Evolutionary conservation across 2,888 invertebrate genomes (phyloP).

Genomic region (Stenurella melanura): DNA sequence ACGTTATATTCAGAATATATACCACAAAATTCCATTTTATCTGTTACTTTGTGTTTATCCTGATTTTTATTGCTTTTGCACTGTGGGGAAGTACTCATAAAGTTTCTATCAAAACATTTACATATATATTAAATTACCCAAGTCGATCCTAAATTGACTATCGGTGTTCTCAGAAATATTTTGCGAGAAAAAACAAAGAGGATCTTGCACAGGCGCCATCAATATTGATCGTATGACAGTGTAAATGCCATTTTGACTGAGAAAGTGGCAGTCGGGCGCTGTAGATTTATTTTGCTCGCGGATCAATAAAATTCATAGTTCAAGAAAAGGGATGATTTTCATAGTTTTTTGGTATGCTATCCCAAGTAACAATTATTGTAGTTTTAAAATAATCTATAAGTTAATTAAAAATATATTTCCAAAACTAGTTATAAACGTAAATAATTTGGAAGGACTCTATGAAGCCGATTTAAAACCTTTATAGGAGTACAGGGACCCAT

Average conservation of each 20-base stretch:
- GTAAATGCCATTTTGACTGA: neutral
- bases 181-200: neutral
- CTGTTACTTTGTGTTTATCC: conserved; percentile 40
- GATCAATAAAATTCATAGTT: too few species aligned
- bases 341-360: too few species aligned
- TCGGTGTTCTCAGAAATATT: neutral
- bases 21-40: neutral
- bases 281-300: neutral
- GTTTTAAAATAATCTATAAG: too few species aligned
- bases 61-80: conserved; percentile 31
- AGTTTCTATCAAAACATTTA: conserved; percentile 15
- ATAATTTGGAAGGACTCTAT: too few species aligned
- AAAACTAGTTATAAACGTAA: too few species aligned
- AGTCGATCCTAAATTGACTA: neutral
- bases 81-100: conserved; percentile 11
- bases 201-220: neutral
- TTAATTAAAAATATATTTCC: too few species aligned
- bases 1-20: neutral
- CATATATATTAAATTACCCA: conserved; percentile 25
- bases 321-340: too few species aligned
- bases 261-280: neutral
- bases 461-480: too few species aligned
- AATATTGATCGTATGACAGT: neutral
- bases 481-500: too few species aligned
- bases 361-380: too few species aligned